Percentiles rank a stretch among this genome's conserved stretches.
Conservation (phyloP, 2,888 invertebrate genomes). For the Microplitis deprimator region DNA sequence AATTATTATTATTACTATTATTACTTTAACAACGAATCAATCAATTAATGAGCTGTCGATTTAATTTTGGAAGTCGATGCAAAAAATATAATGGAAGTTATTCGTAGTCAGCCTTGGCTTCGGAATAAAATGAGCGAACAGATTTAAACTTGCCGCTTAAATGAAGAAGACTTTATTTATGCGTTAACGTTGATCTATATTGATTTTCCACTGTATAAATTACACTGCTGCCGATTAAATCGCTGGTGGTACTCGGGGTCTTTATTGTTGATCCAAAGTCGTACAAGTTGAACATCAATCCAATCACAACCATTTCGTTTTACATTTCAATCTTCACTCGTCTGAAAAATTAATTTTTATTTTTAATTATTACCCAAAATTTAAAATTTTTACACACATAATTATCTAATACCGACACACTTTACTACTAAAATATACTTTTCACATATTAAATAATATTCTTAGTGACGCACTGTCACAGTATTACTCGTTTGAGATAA, state of each 20-base stretch:
- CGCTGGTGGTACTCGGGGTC: constrained; percentile 26
- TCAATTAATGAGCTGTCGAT: no score
- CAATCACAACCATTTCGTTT: constrained; percentile 65
- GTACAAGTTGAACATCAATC: constrained; percentile 47
- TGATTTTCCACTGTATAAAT: constrained; percentile 29
- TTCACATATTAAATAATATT: no score
- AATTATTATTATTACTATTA: no score
- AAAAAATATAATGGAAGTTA: background rate
- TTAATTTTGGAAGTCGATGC: background rate
- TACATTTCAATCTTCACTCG: constrained; percentile 49
- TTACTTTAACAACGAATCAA: no score
- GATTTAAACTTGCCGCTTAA: constrained; percentile 8
- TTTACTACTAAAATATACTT: background rate
- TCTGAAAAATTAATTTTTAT: constrained; percentile 48
- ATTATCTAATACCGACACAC: background rate
- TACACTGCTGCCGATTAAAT: constrained; percentile 36
- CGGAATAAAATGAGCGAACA: background rate
- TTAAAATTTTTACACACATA: background rate
- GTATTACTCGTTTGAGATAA: background rate
- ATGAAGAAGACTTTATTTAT: constrained; percentile 53
- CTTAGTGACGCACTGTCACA: no score
- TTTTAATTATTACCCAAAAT: background rate
- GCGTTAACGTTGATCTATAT: constrained; percentile 43
- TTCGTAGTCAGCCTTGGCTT: background rate
- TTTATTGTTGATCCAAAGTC: background rate